A percentile compares a stretch with the other conserved stretches of the same genome.
phyloP scores from a whole-genome alignment of 2,888 invertebrate species.

The Cryptus armator region DNA sequence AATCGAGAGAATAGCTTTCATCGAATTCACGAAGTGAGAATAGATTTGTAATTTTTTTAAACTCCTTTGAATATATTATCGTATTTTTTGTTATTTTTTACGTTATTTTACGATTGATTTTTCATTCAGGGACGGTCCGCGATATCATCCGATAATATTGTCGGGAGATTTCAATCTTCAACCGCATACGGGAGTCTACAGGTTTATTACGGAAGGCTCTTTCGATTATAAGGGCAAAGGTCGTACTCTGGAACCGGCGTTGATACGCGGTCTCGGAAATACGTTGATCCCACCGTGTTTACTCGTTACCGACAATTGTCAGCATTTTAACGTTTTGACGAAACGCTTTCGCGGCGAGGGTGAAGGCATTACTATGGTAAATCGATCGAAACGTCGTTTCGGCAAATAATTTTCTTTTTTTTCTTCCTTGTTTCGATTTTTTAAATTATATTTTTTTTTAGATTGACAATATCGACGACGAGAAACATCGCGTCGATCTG shows the following conservation, averaged over 20 bases:
- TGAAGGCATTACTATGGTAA: slow-evolving; percentile 74
- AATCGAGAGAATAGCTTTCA: slow-evolving; percentile 91
- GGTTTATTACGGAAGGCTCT: slow-evolving; percentile 89
- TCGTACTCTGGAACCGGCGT: slow-evolving; percentile 84
- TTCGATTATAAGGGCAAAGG: slow-evolving; percentile 85
- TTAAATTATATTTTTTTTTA: slow-evolving; percentile 59
- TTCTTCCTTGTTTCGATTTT: neutral
- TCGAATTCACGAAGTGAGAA: slow-evolving; percentile 80
- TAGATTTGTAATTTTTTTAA: slow-evolving; percentile 44
- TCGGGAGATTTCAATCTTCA: slow-evolving; percentile 97
- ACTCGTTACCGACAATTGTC: slow-evolving; percentile 87
- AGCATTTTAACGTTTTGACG: slow-evolving; percentile 86
- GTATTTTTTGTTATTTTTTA: slow-evolving; percentile 66
- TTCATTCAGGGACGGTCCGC: slow-evolving; percentile 78
- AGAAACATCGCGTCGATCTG: slow-evolving; percentile 6
- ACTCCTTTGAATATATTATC: neutral
- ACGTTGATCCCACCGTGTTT: slow-evolving; percentile 82
- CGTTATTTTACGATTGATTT: slow-evolving; percentile 72
- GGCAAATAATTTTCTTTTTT: neutral
- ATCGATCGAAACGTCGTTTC: slow-evolving; percentile 49
- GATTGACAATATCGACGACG: slow-evolving; percentile 74
- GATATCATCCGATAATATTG: slow-evolving; percentile 92
- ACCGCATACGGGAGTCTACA: slow-evolving; percentile 90
- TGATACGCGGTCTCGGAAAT: slow-evolving; percentile 75
- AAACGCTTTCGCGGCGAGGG: slow-evolving; percentile 84